phyloP scores from a whole-genome alignment of 1,140 invertebrate species.

The Aphidius gifuensis region DNA sequence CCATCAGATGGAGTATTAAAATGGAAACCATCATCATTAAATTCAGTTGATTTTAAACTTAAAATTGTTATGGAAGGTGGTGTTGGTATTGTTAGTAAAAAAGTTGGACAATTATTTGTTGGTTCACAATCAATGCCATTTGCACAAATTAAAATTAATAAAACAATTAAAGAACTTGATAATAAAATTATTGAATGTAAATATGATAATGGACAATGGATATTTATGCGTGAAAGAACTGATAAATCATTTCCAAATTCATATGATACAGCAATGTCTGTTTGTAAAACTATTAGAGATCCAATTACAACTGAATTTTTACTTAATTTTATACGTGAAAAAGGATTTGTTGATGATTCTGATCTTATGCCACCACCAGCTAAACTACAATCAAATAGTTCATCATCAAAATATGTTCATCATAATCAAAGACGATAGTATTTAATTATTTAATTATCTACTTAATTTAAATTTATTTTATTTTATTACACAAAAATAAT shows the following conservation, averaged over 20 bases:
- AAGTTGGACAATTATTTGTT: constrained; percentile 78
- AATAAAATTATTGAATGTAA: constrained; percentile 97
- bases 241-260: constrained; percentile 98
- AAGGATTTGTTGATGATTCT: constrained; percentile 61
- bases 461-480: neutral
- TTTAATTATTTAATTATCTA: neutral
- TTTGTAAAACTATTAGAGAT: constrained; percentile 66
- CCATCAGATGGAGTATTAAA: constrained; percentile 84
- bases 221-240: constrained; percentile 92
- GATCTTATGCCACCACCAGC: constrained; percentile 69
- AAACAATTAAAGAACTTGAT: constrained; percentile 71
- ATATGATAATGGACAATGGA: constrained; percentile 74
- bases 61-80: constrained; percentile 74
- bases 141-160: constrained; percentile 71
- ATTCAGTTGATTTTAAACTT: constrained; percentile 94
- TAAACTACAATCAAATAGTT: neutral
- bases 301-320: constrained; percentile 81
- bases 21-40: constrained; percentile 93
- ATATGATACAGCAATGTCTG: constrained; percentile 72
- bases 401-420: neutral
- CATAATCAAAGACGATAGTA: neutral
- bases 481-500: too few species aligned
- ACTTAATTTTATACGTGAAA: constrained; percentile 68
- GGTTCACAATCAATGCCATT: constrained; percentile 69
- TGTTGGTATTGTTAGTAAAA: constrained; percentile 70